Evolutionary conservation across 2,888 invertebrate genomes (phyloP).

Genomic region (Volucella inanis): DNA sequence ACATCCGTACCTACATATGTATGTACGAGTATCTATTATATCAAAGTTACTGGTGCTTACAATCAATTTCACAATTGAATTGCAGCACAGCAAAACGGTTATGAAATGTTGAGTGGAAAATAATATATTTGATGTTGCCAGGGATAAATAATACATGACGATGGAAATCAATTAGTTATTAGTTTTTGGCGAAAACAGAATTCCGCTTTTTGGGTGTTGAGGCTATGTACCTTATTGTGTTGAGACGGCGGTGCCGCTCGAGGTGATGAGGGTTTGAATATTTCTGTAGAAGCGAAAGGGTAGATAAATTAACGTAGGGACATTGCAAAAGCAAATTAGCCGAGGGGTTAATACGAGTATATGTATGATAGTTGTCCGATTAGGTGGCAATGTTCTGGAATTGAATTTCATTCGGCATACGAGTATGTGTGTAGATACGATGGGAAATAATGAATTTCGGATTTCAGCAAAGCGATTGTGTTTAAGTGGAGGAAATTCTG

Average conservation of each 20-base stretch:
- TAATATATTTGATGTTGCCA: constrained; percentile 65
- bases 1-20: neutral
- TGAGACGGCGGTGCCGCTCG: neutral
- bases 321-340: neutral
- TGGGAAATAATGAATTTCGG: too few species aligned
- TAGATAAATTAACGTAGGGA: neutral
- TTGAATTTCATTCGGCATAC: constrained; percentile 20
- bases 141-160: constrained; percentile 69
- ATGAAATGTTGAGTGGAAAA: constrained; percentile 48
- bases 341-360: neutral
- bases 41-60: constrained; percentile 27
- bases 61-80: constrained; percentile 66
- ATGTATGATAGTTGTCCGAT: neutral
- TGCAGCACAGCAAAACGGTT: constrained; percentile 36
- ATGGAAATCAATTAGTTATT: constrained; percentile 74
- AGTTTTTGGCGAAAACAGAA: constrained; percentile 49
- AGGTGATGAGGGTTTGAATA: neutral
- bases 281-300: neutral
- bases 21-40: neutral
- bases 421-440: too few species aligned
- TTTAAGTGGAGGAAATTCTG: too few species aligned
- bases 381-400: constrained; percentile 11
- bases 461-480: too few species aligned
- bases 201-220: neutral
- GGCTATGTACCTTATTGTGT: neutral